Base-by-base conservation (phyloP, 2,888 invertebrate species). In the Drosophila dives region DNA sequence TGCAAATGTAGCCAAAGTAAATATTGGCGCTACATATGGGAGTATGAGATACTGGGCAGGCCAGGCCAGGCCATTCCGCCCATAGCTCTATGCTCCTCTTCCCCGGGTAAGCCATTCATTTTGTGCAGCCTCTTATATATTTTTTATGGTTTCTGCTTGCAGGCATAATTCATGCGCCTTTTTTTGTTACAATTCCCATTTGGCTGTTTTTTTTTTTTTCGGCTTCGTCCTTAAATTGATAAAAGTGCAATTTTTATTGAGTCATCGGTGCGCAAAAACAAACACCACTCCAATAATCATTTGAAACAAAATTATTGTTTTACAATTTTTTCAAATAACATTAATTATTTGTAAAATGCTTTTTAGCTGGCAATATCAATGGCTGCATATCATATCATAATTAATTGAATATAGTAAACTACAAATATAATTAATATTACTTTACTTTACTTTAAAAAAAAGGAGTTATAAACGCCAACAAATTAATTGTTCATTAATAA, bases 1-100 rank as follows among this genome's bases (percentile, higher is more conserved):
- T 91, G 87, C 83, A 86, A 90, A 89, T 90, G 88, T 88, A 83
- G 85, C 81, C 89, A 90, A 91, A 87, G 90, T 87, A 90, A 90
- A 90, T 91, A 91, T 90, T 81, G 90, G 73, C 86, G 75, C 78
- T 85, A 69, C 77, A 85, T 72, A 75, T 82, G 71, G 61, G 69
- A 72, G 71, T 56, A 69, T 62, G 71, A 68, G 36, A 72, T 71
- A 59, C 75, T 74, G 71, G 64, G 71, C 59, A 1, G 23, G 23
- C 23, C 23, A 23, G 23, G 23, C 67, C 59, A 1, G 23, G 23
- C 23, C 23, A 23, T 1, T 1, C 67, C 38, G 61, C 48, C 64
- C 77, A 54, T 48, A 53, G 51, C 55, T 58, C 53, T 45, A 55
- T 23, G 32, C 55, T 7, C 38, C 33, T 26, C 20, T 45, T 12